Evolutionary conservation across 1,140 invertebrate genomes (phyloP), one percentile per base, ranked within the genome.

Genomic region (Drosophila ercepeae): DNA sequence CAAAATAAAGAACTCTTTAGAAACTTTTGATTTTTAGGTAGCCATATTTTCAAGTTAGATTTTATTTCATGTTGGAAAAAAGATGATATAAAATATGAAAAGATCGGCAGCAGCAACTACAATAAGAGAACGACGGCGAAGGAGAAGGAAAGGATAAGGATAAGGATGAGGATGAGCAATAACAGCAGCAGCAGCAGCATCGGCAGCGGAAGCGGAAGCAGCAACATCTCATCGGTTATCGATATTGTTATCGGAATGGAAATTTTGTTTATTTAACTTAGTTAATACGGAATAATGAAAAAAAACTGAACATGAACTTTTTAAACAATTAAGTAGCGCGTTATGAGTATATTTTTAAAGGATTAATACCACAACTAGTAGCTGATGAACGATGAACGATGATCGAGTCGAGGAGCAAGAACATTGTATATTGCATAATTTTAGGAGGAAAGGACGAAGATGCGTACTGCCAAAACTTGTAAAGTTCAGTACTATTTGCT

Each of bases 401-500:
- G n/a, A n/a, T n/a, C 21, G 16, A 32, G 19, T 45, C 36, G 25
- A 52, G 55, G 52, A 71, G 46, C 76, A 72, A 70, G 50, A 64
- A 83, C 69, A 73, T 86, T 86, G 82, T 88, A 86, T 75, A 86
- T 86, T 86, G 77, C 81, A 84, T 86, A 84, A 84, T 84, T 84
- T 84, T 79, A 75, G 63, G 48, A 78, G 81, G 57, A 61, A 50
- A 72, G 45, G 48, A 51, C 18, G 42, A 48, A 55, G 67, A 67
- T 82, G 77, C 82, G 82, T 86, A 90, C 89, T 90, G 89, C 89
- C 89, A 90, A 90, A 90, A 89, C 89, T 90, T 90, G 71, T 74
- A 90, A 90, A 90, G 88, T 90, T 86, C 86, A 75, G 86, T 86
- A 89, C 86, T 84, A 79, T 75, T 84, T 79, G 78, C 78, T 77